Evolutionary conservation across 2,888 invertebrate species (phyloP).

Genomic region (Entomobrya proxima): DNA sequence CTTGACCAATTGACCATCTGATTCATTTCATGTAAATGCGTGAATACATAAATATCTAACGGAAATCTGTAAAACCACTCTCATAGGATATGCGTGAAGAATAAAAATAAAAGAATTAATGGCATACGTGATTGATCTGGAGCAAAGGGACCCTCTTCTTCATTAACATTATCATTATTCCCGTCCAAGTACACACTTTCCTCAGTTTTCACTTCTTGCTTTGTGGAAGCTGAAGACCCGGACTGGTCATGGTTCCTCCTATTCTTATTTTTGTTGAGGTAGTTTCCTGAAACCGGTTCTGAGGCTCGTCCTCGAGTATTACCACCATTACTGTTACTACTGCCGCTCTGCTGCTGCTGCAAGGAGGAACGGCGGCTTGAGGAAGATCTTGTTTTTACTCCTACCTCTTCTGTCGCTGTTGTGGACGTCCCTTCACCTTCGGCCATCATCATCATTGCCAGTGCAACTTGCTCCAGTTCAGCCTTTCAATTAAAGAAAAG

Average conservation of each 20-base stretch:
- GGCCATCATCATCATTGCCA: slow-evolving; percentile 72
- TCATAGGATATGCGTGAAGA: not conserved
- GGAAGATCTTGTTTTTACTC: slow-evolving; percentile 43
- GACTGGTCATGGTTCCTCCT: slow-evolving; percentile 43
- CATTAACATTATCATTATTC: slow-evolving; percentile 6
- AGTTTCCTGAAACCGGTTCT: slow-evolving; percentile 64
- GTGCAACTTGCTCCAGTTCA: slow-evolving; percentile 69
- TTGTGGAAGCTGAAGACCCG: slow-evolving; percentile 36
- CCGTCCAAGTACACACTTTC: not conserved
- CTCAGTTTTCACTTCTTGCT: too few relatives aligned
- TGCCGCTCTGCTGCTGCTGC: not conserved
- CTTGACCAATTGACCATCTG: slow-evolving; percentile 44
- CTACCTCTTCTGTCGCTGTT: slow-evolving; percentile 23
- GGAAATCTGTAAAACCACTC: slow-evolving; percentile 4
- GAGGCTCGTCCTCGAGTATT: not conserved
- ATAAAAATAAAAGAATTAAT: slow-evolving; percentile 5
- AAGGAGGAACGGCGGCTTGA: slow-evolving; percentile 43
- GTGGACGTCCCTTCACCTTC: slow-evolving; percentile 59
- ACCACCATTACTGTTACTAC: not conserved
- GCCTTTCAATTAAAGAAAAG: slow-evolving; percentile 41
- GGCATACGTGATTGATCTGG: slow-evolving; percentile 55
- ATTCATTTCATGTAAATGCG: not conserved
- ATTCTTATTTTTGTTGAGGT: slow-evolving; percentile 48
- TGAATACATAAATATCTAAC: slow-evolving; percentile 18
- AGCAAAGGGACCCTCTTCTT: slow-evolving; percentile 10